Base-by-base conservation (phyloP, 2,113 vertebrate species). In the Zosterops japonicus region DNA sequence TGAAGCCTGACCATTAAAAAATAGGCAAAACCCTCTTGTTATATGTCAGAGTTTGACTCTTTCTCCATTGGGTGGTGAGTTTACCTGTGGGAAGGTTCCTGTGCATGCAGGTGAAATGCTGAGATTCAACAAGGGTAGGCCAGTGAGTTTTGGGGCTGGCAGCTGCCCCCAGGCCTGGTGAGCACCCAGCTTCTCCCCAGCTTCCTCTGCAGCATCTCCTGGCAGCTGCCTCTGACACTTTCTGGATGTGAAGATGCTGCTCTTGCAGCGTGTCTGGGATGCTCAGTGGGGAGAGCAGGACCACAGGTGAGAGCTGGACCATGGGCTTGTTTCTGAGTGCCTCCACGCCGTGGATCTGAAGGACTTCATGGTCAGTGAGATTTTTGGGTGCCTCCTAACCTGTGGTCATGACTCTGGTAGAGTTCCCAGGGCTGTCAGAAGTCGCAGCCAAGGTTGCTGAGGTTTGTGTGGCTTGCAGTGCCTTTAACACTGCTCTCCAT, bases 381-480 rank as follows among this genome's bases (percentile, higher is more conserved):
- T 72, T 72, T 76, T 56, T 0, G 2, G 49, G 57, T 25, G n/a
- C 49, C 49, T 82, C 41, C 35, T n/a, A 42, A 11, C 67, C 70
- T 52, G 33, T 15, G 12, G 36, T 41, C 5, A 1, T 36, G 83
- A 35, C 83, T 74, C 72, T 0, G 0, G 44, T 44, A 36, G 60
- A 60, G 42, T 42, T 79, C 36, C 78, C 50, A 16, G 70, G 61
- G 70, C 78, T 4, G 4, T 59, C 14, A 21, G 69, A 52, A 50
- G 74, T 60, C 15, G 14, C 5, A 3, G 90, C 65, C 24, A 5
- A 82, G 90, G 79, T 56, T 70, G 77, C 35, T 71, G 88, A 83
- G 80, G 89, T 89, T 89, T 47, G 80, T 87, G 96, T 94, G 93
- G 94, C 93, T 93, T 86, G 96, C 95, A 88, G 94, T 97, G 96